These are phyloP conservation scores for Ormyrus pomaceus DNA, from an alignment of 2,888 invertebrate species.

Conservation along the genomic window DNA sequence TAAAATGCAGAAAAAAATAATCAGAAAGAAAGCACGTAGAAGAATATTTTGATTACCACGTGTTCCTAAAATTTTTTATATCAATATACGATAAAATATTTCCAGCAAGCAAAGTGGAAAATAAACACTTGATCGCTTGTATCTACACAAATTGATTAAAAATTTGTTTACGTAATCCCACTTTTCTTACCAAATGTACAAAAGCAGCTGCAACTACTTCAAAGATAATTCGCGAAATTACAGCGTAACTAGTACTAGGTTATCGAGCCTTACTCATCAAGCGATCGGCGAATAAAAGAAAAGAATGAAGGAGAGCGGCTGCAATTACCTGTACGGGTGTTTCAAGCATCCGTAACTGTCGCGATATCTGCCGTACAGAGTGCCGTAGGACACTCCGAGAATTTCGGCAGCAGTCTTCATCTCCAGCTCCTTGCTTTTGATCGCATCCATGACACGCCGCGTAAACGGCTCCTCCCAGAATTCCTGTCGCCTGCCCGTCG, in stretches of 20 bases:
- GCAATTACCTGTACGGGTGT: constrained; percentile 86
- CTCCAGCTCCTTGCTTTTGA: constrained; percentile 92
- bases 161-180: neutral
- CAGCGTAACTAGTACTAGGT: too few species aligned
- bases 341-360: constrained; percentile 93
- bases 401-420: constrained; percentile 96
- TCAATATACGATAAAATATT: neutral
- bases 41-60: too few species aligned
- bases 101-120: neutral
- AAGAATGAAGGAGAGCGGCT: neutral
- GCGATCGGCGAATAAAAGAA: neutral
- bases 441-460: constrained; percentile 91
- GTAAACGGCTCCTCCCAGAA: constrained; percentile 96
- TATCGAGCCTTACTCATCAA: neutral
- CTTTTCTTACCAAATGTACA: too few species aligned
- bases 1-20: too few species aligned
- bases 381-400: constrained; percentile 93
- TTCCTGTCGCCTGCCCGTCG: constrained; percentile 90
- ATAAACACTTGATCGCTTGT: too few species aligned
- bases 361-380: constrained; percentile 91
- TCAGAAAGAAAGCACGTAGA: too few species aligned
- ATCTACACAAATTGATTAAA: neutral
- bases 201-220: too few species aligned
- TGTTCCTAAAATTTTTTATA: too few species aligned
- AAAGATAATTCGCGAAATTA: too few species aligned